Evolutionary conservation across 2,797 vertebrate genomes (phyloP).

Genomic region (Echiichthys vipera): DNA sequence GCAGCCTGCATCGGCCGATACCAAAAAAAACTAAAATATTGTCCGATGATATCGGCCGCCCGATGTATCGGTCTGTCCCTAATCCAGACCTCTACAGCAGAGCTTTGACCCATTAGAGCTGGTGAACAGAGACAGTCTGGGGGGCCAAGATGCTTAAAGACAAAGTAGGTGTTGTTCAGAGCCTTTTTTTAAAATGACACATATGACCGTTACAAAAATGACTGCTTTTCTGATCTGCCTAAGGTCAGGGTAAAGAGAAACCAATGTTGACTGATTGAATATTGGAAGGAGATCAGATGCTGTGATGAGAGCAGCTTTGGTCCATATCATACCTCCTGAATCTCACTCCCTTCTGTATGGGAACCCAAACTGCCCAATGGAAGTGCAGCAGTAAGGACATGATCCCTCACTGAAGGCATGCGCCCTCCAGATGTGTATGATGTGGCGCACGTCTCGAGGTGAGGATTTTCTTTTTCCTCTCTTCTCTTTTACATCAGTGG

Average conservation of each 20-base stretch:
- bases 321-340: too few relatives aligned
- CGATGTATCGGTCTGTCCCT: too few relatives aligned
- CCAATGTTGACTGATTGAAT: background rate
- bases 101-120: slow-evolving; percentile 5
- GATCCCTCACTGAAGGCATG: background rate
- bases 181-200: background rate
- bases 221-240: background rate
- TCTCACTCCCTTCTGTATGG: too few relatives aligned
- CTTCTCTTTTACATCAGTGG: background rate
- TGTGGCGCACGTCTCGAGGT: background rate
- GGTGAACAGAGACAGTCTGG: background rate
- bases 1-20: too few relatives aligned
- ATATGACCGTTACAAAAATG: background rate
- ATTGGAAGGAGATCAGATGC: too few relatives aligned
- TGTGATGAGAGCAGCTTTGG: background rate
- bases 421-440: background rate
- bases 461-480: background rate
- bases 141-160: background rate
- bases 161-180: background rate
- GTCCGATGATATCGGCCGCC: too few relatives aligned
- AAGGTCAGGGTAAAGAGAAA: background rate
- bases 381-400: background rate
- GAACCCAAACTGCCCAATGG: background rate
- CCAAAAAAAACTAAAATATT: too few relatives aligned
- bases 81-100: slow-evolving; percentile 7